phyloP scores from a whole-genome alignment of 1,140 invertebrate species.

The Holcopasites calliopsidis region DNA sequence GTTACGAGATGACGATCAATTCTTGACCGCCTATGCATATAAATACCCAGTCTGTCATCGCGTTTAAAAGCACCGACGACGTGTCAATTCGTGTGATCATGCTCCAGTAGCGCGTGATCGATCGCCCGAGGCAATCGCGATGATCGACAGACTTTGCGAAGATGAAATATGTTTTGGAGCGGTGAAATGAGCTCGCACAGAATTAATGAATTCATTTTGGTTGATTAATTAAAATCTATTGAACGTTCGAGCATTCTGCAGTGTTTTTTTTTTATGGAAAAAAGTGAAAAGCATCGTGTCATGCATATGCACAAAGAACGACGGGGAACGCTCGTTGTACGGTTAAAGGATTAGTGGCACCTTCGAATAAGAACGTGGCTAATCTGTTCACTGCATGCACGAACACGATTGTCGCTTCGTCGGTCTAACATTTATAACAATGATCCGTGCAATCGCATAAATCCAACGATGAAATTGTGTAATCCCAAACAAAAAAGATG shows the following conservation, averaged over 20 bases:
- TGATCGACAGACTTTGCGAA: not conserved
- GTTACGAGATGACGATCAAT: not conserved
- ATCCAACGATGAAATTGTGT: not conserved
- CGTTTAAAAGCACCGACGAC: not conserved
- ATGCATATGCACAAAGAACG: too few relatives aligned
- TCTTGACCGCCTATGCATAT: not conserved
- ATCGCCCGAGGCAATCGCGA: not conserved
- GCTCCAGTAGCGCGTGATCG: not conserved
- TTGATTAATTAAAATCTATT: too few relatives aligned
- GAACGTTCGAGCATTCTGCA: too few relatives aligned
- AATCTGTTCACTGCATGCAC: not conserved
- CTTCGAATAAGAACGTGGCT: not conserved
- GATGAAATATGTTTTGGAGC: too few relatives aligned
- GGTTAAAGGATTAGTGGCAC: conserved; percentile 17
- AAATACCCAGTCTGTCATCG: conserved; percentile 22
- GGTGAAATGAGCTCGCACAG: too few relatives aligned
- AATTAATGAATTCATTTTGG: too few relatives aligned
- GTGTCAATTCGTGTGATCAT: not conserved
- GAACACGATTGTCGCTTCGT: not conserved
- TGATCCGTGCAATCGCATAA: not conserved
- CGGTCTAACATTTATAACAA: not conserved
- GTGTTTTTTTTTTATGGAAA: too few relatives aligned
- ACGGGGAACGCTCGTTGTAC: not conserved
- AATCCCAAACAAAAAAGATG: too few relatives aligned
- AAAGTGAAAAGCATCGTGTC: too few relatives aligned